A percentile compares a stretch with the other conserved stretches of the same genome.
Evolutionary conservation across 1,140 invertebrate genomes (phyloP).

Genomic region (Amphibalanus amphitrite): DNA sequence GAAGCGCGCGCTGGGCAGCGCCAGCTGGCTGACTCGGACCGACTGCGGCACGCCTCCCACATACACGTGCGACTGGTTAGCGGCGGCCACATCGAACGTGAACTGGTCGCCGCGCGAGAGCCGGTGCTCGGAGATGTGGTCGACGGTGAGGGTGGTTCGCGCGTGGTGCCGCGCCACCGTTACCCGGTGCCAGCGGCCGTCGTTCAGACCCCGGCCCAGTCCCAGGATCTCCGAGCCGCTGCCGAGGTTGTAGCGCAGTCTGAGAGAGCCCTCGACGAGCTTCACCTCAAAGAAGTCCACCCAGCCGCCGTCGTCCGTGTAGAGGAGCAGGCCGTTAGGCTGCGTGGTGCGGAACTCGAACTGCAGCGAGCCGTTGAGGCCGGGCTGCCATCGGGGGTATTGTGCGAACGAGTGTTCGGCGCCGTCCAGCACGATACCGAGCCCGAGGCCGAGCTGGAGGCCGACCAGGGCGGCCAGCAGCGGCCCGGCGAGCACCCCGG

Average conservation of each 20-base stretch:
- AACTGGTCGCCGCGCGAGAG: constrained; percentile 26
- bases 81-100: constrained; percentile 63
- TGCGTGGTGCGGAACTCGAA: constrained; percentile 83
- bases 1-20: constrained; percentile 72
- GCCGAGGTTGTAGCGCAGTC: constrained; percentile 69
- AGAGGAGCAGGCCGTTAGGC: constrained; percentile 70
- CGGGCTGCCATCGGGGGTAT: constrained; percentile 75
- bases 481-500: too few relatives aligned
- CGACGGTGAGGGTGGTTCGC: constrained; percentile 60
- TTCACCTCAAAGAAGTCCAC: constrained; percentile 92
- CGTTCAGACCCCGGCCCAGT: constrained; percentile 63
- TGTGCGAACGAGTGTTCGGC: constrained; percentile 69
- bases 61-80: constrained; percentile 74
- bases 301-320: constrained; percentile 83
- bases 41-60: constrained; percentile 76
- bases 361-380: constrained; percentile 65
- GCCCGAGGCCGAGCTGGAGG: neutral
- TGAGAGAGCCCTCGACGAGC: constrained; percentile 70
- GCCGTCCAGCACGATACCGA: constrained; percentile 41
- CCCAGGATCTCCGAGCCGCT: constrained; percentile 71
- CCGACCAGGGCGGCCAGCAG: neutral
- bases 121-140: constrained; percentile 51
- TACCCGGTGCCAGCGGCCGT: constrained; percentile 67
- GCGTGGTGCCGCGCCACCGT: constrained; percentile 47
- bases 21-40: constrained; percentile 69